phyloP scores from a whole-genome alignment of 2,888 invertebrate genomes.

The Pyrocoelia pectoralis region DNA sequence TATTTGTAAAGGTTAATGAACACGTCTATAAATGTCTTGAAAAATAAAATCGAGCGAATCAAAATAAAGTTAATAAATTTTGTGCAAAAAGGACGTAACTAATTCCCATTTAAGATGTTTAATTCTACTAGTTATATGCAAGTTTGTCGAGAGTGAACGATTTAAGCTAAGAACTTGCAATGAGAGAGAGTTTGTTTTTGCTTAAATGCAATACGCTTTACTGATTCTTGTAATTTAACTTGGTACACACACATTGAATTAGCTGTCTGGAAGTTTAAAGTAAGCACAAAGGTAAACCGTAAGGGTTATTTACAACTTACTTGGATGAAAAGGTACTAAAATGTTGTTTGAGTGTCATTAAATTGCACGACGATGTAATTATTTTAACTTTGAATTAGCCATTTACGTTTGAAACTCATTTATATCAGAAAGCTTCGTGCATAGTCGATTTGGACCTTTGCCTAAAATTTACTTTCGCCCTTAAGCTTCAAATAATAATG shows the following conservation, averaged over 20 bases:
- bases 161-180: constrained; percentile 34
- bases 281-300: constrained; percentile 24
- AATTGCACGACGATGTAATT: constrained; percentile 14
- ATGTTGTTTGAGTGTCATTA: constrained; percentile 17
- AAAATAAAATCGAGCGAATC: not conserved
- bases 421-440: constrained; percentile 8
- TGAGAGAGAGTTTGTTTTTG: constrained; percentile 30
- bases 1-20: no score
- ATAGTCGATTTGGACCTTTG: not conserved
- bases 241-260: constrained; percentile 31
- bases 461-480: no score
- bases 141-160: constrained; percentile 36
- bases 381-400: constrained; percentile 25
- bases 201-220: constrained; percentile 34
- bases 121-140: constrained; percentile 43
- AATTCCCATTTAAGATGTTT: constrained; percentile 31
- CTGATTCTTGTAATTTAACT: constrained; percentile 36
- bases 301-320: constrained; percentile 27
- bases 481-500: no score
- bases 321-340: constrained; percentile 24
- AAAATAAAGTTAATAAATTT: not conserved
- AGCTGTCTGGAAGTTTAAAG: constrained; percentile 28
- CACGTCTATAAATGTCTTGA: no score
- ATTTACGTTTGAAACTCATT: constrained; percentile 18
- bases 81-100: constrained; percentile 15